A percentile compares a stretch with the other conserved stretches of the same genome.
Conservation (phyloP, 2,113 vertebrate species). For the Lophotis ruficrista region DNA sequence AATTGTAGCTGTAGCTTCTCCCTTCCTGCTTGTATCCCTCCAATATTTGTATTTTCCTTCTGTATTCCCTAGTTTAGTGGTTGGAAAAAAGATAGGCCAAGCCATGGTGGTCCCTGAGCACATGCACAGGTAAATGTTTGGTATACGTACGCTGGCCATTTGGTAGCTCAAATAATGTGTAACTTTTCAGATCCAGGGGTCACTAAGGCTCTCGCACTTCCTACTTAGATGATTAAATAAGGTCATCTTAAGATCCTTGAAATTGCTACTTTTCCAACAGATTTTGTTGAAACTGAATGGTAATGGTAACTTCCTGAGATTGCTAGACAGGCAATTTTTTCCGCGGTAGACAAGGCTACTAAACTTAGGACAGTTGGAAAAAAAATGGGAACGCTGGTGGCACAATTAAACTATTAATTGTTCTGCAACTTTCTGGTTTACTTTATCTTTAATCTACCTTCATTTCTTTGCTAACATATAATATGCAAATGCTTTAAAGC, state of each 20-base stretch:
- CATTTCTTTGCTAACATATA: background rate
- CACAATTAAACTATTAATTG: background rate
- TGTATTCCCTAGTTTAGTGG: background rate
- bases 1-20: background rate
- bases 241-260: background rate
- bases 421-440: background rate
- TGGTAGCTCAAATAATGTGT: background rate
- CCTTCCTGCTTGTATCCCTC: background rate
- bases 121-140: background rate
- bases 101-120: background rate
- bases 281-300: background rate
- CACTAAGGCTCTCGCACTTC: background rate
- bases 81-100: background rate
- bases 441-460: background rate
- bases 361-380: background rate
- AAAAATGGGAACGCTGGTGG: background rate
- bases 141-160: background rate
- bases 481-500: background rate
- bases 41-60: background rate
- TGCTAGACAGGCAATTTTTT: background rate
- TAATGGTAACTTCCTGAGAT: background rate
- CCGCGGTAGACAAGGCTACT: background rate
- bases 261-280: background rate
- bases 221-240: background rate
- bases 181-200: background rate